Conservation (phyloP, 2,797 vertebrate species). For the Mallotus villosus region DNA sequence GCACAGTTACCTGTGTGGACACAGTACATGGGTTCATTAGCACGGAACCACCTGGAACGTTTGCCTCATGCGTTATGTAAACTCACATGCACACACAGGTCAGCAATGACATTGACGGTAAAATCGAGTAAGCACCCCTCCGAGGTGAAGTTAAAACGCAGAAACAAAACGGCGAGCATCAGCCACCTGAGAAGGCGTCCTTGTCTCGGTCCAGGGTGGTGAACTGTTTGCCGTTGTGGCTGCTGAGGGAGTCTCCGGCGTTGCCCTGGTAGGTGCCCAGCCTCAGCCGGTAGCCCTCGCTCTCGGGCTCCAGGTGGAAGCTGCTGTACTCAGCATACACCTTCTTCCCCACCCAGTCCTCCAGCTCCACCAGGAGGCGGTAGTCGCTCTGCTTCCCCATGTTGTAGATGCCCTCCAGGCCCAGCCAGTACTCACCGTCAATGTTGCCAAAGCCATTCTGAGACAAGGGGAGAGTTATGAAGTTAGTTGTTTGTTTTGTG, state of each 20-base stretch:
- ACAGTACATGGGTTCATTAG: background rate
- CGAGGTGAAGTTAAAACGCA: background rate
- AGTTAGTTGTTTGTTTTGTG: background rate
- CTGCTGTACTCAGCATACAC: slow-evolving; percentile 96
- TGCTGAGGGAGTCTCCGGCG: slow-evolving; percentile 91
- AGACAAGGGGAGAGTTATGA: slow-evolving; percentile 34
- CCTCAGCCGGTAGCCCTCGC: slow-evolving; percentile 86
- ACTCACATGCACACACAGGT: background rate
- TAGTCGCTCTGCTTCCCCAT: slow-evolving; percentile 93
- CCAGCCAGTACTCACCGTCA: slow-evolving; percentile 94
- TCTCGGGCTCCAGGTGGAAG: slow-evolving; percentile 92
- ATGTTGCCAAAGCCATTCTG: slow-evolving; percentile 97
- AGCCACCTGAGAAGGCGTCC: slow-evolving; percentile 85
- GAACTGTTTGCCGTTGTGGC: slow-evolving; percentile 96
- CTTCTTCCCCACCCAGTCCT: slow-evolving; percentile 98
- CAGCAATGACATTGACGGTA: background rate
- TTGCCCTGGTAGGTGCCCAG: slow-evolving; percentile 94
- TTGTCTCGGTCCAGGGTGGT: slow-evolving; percentile 95
- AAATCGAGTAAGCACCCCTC: too few species aligned
- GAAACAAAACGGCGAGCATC: background rate
- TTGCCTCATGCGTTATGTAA: too few species aligned
- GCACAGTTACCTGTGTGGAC: slow-evolving; percentile 89
- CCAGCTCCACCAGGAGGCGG: slow-evolving; percentile 90
- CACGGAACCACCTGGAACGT: background rate
- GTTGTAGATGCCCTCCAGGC: slow-evolving; percentile 90